Percentiles rank a stretch among this genome's conserved stretches.
Conservation (phyloP, 2,797 vertebrate genomes). For the Phrynocephalus forsythii region DNA sequence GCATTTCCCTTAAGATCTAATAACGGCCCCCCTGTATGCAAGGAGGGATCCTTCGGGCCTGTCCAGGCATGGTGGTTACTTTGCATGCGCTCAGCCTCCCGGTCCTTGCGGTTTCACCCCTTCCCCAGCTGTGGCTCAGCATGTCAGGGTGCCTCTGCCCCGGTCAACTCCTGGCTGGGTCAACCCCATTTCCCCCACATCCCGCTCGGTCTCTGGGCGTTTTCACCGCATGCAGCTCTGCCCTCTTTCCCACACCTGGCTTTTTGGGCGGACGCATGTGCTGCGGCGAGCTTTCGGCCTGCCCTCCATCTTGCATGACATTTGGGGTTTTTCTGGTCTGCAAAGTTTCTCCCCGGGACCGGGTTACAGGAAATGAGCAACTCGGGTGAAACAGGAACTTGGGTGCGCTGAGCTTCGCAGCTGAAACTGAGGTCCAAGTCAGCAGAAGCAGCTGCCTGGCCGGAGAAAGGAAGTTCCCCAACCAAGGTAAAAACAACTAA, state of each 20-base stretch:
- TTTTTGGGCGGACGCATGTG: no score
- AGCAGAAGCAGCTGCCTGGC: constrained; percentile 27
- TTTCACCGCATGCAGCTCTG: no score
- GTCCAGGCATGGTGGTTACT: neutral
- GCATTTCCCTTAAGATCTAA: no score
- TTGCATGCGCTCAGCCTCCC: neutral
- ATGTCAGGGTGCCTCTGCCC: no score
- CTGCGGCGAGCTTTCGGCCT: neutral
- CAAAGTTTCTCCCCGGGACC: constrained; percentile 50
- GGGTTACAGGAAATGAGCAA: constrained; percentile 71
- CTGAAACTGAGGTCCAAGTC: neutral
- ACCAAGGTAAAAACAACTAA: constrained; percentile 17
- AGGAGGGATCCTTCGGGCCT: no score
- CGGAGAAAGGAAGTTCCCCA: neutral
- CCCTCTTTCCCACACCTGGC: no score
- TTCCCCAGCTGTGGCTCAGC: no score
- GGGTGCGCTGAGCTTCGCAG: neutral
- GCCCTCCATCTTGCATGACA: no score
- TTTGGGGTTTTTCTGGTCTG: neutral
- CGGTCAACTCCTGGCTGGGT: neutral
- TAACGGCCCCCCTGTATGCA: no score
- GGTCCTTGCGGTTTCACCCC: neutral
- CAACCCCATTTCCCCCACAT: no score
- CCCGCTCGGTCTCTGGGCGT: no score
- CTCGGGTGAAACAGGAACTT: constrained; percentile 74